Evolutionary conservation across 2,113 vertebrate species (phyloP).

Genomic region (Setophaga kirtlandii): DNA sequence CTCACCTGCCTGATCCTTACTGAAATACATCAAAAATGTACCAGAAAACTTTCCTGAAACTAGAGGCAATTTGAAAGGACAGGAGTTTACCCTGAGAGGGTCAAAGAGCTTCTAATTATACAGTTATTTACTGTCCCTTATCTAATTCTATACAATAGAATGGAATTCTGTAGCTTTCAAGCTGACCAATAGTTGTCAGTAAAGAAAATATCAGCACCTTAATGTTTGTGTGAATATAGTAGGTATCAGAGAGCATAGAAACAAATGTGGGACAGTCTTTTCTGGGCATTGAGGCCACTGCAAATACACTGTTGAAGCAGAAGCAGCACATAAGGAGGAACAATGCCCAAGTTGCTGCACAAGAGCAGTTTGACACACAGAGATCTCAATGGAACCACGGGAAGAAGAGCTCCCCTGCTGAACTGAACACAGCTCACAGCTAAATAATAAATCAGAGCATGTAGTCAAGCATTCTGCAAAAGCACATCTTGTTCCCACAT

Average conservation of each 20-base stretch:
- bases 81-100: neutral
- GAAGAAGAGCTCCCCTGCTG: slow-evolving; percentile 69
- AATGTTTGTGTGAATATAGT: neutral
- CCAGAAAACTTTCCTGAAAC: neutral
- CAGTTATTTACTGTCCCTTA: slow-evolving; percentile 19
- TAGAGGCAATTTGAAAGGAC: neutral
- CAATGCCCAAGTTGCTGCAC: slow-evolving; percentile 44
- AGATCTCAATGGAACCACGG: slow-evolving; percentile 67
- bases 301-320: slow-evolving; percentile 51
- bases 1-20: neutral
- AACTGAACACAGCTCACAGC: slow-evolving; percentile 62
- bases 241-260: slow-evolving; percentile 19
- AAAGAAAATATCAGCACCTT: slow-evolving; percentile 21
- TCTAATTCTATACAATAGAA: slow-evolving; percentile 41
- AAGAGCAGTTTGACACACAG: slow-evolving; percentile 39
- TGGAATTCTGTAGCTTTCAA: slow-evolving; percentile 53
- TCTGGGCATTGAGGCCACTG: neutral
- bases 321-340: slow-evolving; percentile 19
- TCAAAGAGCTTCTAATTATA: slow-evolving; percentile 41
- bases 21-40: neutral
- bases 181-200: slow-evolving; percentile 18
- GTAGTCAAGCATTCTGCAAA: slow-evolving; percentile 40
- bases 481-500: slow-evolving; percentile 10
- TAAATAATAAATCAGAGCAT: slow-evolving; percentile 81
- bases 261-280: slow-evolving; percentile 27